Base-by-base conservation (phyloP, 2,888 invertebrate genomes). In the Melieria picta region DNA sequence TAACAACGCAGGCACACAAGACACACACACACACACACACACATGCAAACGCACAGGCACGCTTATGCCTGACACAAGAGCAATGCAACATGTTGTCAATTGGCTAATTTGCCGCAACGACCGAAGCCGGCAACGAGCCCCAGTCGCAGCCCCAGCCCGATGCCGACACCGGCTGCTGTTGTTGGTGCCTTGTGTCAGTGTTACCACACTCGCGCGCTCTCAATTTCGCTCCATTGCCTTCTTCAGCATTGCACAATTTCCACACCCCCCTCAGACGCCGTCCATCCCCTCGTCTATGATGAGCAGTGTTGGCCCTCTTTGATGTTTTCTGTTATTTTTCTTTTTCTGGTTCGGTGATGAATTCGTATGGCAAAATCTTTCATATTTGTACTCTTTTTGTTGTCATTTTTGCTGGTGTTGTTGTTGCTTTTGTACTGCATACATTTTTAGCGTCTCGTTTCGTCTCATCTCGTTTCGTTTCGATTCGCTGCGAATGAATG, bases 71-170 rank as follows among this genome's bases (percentile, higher is more conserved):
- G 30, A 46, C 42, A 45, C 13, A 57, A 56, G 56, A n/a, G 58
- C 48, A 70, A 58, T 57, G 50, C 64, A 43, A 64, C 70, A 70
- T 64, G 65, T 70, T 58, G 65, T 70, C 64, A 64, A 70, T 70
- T 70, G 70, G 60, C 70, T 70, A 70, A 70, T 70, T 70, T 75
- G 71, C 72, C 75, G 73, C 76, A 74, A 74, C 74, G 74, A 69
- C 75, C 72, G 75, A 74, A 74, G 72, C 74, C 72, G n/a, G 42
- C n/a, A 16, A 10, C 65, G 64, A 65, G 65, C 57, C 52, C 65
- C 42, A 56, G 61, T 55, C 55, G 69, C 69, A 66, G 9, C 10
- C 7, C 43, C 43, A 30, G 0, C 7, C 48, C 48, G 57, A 45
- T 48, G 48, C 58, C 6, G 30, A 30, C 30, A 7, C 9, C 11